These are phyloP conservation scores for Hirudo medicinalis DNA, from an alignment of 1,140 invertebrate genomes.

Conservation along the genomic window DNA sequence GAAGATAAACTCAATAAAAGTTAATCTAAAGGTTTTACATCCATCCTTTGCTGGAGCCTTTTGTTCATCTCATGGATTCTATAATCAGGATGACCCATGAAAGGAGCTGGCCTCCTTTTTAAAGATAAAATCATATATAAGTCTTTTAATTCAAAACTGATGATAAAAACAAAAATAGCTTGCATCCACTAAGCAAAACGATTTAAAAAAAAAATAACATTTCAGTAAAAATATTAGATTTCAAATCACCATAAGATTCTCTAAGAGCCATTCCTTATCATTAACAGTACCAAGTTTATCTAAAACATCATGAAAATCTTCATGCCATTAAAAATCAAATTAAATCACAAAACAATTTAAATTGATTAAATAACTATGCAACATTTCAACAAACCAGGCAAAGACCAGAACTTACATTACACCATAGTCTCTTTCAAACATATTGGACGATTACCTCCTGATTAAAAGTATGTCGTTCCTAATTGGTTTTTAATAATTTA, in stretches of 20 bases:
- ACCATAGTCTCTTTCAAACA: slow-evolving; percentile 18
- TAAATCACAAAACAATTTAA: not conserved
- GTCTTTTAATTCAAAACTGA: not conserved
- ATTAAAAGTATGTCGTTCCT: not conserved
- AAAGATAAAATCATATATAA: slow-evolving; percentile 48
- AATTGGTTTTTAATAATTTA: too few species aligned
- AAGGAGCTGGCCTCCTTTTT: slow-evolving; percentile 79
- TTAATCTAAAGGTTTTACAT: slow-evolving; percentile 49
- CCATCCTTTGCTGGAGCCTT: slow-evolving; percentile 82
- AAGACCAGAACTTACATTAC: slow-evolving; percentile 12
- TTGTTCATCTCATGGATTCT: slow-evolving; percentile 94
- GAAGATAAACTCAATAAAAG: not conserved
- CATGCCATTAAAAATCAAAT: not conserved
- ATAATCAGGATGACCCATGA: slow-evolving; percentile 90
- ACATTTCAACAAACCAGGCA: not conserved
- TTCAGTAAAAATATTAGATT: not conserved
- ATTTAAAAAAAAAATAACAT: not conserved
- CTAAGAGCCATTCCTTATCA: too few species aligned
- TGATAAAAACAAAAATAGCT: not conserved
- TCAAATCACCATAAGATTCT: too few species aligned
- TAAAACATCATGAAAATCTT: not conserved
- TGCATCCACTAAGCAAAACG: not conserved
- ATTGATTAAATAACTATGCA: not conserved
- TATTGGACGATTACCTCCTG: not conserved
- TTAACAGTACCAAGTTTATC: too few species aligned